Evolutionary conservation across 2,888 invertebrate species (phyloP), one percentile per base, ranked within the genome.

Genomic region (Tupiocoris notatus): DNA sequence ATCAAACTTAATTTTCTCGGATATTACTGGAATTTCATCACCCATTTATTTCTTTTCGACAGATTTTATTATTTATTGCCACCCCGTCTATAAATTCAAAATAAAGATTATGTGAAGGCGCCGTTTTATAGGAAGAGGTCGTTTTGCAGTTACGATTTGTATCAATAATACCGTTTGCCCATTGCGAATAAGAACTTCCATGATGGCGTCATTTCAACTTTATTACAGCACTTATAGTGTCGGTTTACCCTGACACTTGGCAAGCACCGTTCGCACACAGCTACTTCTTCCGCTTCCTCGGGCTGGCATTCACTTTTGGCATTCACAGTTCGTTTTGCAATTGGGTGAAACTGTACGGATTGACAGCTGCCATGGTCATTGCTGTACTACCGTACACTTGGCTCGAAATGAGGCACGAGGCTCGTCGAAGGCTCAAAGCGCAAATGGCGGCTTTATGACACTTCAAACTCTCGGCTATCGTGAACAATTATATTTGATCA

Each of bases 321-420:
- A 86, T 88, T 1, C 88, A 88, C n/a, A 86, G 88, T 0, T 82
- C 87, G 20, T 86, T 88, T 0, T 88, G 88, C 81, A 86, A 85
- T 80, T 84, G 84, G 82, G 79, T 84, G 78, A 86, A 87, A 80
- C 81, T 86, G 24, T 86, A 86, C 81, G 81, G 83, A 16, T 82
- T 88, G 74, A 86, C 86, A 1, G 84, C 83, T 56, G 84, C 86
- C 77, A 82, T 88, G 78, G 79, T 87, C n/a, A 81, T 86, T 22
- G 85, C 87, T 1, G 86, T 87, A n/a, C 81, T 86, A 16, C 86
- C 87, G 1, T 87, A 87, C 81, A 85, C 85, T 22, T 87, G 86
- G 85, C 82, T 88, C 54, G 88, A 88, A 81, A 82, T 86, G 57
- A 75, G 63, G 39, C 77, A 78, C 23, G 78, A 78, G 23, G 67